A percentile compares a stretch with the other conserved stretches of the same genome.
These are phyloP conservation scores for Myiagra hebetior DNA, from an alignment of 2,113 vertebrate genomes.

Conservation along the genomic window DNA sequence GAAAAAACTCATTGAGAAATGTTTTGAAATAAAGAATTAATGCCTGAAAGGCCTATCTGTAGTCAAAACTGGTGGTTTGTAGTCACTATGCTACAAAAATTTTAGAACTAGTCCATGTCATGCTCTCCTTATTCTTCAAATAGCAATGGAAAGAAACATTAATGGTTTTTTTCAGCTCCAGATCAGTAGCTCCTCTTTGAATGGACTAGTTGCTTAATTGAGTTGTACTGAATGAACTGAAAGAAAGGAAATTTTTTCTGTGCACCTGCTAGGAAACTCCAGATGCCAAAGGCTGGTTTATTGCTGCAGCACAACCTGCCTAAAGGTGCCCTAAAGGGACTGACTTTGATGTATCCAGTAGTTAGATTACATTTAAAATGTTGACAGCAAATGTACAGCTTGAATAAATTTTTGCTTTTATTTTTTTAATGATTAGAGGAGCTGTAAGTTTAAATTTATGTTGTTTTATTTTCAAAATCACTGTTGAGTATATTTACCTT, in stretches of 20 bases:
- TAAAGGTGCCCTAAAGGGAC: not conserved
- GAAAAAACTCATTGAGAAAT: constrained; percentile 56
- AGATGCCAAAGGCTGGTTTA: not conserved
- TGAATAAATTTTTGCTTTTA: not conserved
- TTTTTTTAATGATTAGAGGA: not conserved
- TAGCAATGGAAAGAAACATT: not conserved
- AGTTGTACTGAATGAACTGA: not conserved
- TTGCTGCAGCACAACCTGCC: not conserved
- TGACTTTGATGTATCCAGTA: not conserved
- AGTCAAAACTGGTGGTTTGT: constrained; percentile 23
- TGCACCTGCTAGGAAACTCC: not conserved
- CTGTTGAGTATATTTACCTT: not conserved
- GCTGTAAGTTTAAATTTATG: not conserved
- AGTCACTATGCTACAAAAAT: not conserved
- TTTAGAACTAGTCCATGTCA: not conserved
- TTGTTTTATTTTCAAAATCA: not conserved
- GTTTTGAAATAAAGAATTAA: constrained; percentile 41
- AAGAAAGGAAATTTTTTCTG: constrained; percentile 14
- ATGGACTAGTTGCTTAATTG: not conserved
- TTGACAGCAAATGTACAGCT: not conserved
- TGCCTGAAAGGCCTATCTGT: constrained; percentile 51
- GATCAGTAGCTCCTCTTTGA: not conserved
- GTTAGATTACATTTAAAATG: not conserved
- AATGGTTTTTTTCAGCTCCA: not conserved
- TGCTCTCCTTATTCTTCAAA: constrained; percentile 24